phyloP scores from a whole-genome alignment of 2,888 invertebrate species.

The Eupsilia transversa region DNA sequence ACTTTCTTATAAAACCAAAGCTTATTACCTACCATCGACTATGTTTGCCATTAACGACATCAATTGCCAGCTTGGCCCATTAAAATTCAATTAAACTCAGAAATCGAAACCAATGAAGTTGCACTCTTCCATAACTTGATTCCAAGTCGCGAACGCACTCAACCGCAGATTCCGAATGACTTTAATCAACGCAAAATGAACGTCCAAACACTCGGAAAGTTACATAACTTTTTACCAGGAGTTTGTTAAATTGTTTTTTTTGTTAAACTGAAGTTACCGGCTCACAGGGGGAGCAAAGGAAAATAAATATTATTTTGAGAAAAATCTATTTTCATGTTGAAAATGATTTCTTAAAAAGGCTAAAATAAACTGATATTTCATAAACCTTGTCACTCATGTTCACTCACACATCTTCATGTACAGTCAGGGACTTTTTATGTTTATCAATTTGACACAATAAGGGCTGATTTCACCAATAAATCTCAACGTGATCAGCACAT shows the following conservation, averaged over 20 bases:
- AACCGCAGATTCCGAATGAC: constrained; percentile 62
- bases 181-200: constrained; percentile 73
- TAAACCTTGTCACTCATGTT: neutral
- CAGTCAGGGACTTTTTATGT: neutral
- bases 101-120: constrained; percentile 28
- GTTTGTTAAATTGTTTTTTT: constrained; percentile 77
- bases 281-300: constrained; percentile 61
- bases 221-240: constrained; percentile 69
- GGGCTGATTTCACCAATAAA: no score
- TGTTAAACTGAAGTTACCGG: constrained; percentile 72
- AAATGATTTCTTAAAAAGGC: neutral
- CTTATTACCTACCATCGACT: no score
- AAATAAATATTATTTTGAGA: neutral
- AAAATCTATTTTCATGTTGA: neutral
- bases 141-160: constrained; percentile 23
- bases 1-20: no score
- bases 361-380: neutral
- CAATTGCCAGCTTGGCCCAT: no score
- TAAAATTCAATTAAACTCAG: constrained; percentile 8
- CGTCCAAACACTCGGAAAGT: constrained; percentile 71
- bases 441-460: no score
- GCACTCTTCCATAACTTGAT: constrained; percentile 29
- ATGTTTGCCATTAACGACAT: no score
- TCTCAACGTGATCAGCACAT: no score
- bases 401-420: neutral